phyloP scores from a whole-genome alignment of 2,113 vertebrate genomes.

The Lichenostomus cassidix region DNA sequence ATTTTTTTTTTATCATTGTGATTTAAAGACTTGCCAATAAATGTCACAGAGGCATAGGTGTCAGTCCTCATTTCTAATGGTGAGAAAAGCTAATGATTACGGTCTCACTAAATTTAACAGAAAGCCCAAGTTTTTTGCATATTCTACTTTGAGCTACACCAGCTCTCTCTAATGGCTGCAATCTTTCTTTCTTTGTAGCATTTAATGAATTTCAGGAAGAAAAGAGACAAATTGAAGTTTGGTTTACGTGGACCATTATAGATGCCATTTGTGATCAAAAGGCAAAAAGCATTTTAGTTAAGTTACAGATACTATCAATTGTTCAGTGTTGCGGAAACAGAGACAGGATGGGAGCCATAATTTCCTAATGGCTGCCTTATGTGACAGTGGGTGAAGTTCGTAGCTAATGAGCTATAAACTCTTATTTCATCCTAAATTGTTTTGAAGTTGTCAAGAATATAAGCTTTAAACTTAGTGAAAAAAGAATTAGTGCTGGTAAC shows the following conservation, averaged over 20 bases:
- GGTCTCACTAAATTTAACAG: background rate
- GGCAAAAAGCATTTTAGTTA: background rate
- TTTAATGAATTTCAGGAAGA: constrained; percentile 17
- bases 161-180: background rate
- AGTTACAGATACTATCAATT: background rate
- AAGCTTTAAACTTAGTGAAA: background rate
- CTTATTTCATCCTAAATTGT: background rate
- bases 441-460: background rate
- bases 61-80: background rate
- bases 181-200: constrained; percentile 4
- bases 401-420: background rate
- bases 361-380: background rate
- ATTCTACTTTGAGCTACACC: background rate
- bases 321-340: background rate
- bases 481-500: background rate
- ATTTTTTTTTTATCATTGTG: background rate
- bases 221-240: background rate
- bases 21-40: background rate
- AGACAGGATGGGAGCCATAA: background rate
- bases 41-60: background rate
- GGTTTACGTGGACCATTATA: background rate
- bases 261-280: background rate
- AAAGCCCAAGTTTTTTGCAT: background rate
- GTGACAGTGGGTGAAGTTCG: background rate
- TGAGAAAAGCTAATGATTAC: background rate